phyloP scores from a whole-genome alignment of 1,140 invertebrate species.

The Maconellicoccus hirsutus region DNA sequence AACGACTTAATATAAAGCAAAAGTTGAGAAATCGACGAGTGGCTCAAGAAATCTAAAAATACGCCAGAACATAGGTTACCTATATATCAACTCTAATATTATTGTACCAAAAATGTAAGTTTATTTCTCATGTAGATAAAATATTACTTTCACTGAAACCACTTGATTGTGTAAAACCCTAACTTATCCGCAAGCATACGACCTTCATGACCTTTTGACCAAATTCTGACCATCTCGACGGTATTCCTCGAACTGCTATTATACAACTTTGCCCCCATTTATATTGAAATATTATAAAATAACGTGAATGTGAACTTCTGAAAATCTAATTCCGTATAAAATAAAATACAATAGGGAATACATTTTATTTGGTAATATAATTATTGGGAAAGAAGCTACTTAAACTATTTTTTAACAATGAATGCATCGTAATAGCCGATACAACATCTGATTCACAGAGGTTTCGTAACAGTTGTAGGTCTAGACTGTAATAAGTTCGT shows the following conservation, averaged over 20 bases:
- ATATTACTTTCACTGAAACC: slow-evolving; percentile 9
- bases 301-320: slow-evolving; percentile 3
- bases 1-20: too few species aligned
- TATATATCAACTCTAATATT: neutral
- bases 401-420: neutral
- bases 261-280: neutral
- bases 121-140: neutral
- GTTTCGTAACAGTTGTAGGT: neutral
- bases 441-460: neutral
- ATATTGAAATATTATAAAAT: neutral
- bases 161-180: neutral
- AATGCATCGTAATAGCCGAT: neutral
- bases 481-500: neutral
- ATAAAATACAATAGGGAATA: neutral
- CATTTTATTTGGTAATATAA: neutral
- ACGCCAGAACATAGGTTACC: too few species aligned
- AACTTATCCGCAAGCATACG: slow-evolving; percentile 2
- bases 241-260: neutral
- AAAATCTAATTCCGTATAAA: neutral
- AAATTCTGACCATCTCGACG: neutral
- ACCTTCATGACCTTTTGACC: slow-evolving; percentile 7
- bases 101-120: neutral
- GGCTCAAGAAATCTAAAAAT: too few species aligned
- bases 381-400: neutral
- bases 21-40: too few species aligned